phyloP scores from a whole-genome alignment of 2,113 vertebrate genomes.

The Forbesichthys papilliferus region DNA sequence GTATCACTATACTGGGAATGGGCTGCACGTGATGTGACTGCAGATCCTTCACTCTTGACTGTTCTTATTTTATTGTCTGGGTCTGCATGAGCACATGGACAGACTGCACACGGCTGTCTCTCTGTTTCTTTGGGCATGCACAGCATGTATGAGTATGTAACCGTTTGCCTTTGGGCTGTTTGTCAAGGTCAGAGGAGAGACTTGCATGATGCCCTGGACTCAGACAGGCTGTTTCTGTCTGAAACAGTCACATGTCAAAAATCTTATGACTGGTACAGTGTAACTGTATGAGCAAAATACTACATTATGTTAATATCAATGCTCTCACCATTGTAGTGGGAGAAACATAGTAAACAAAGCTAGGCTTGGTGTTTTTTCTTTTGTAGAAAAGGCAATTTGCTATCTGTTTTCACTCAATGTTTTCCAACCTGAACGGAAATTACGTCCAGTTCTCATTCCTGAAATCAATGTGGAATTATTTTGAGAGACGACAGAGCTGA shows the following conservation, averaged over 20 bases:
- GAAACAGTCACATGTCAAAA: background rate
- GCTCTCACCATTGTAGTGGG: too few relatives aligned
- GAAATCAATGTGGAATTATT: too few relatives aligned
- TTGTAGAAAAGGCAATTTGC: too few relatives aligned
- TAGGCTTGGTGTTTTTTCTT: too few relatives aligned
- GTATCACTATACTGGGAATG: background rate
- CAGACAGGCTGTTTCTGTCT: background rate
- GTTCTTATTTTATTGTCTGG: background rate
- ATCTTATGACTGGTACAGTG: background rate
- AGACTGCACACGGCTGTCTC: background rate
- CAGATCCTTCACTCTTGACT: background rate
- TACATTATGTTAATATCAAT: too few relatives aligned
- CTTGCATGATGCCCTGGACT: conserved; percentile 1
- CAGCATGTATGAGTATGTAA: background rate
- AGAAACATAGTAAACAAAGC: too few relatives aligned
- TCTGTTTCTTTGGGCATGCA: background rate
- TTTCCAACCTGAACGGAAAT: too few relatives aligned
- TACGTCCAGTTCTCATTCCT: too few relatives aligned
- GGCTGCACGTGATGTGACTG: background rate
- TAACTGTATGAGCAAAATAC: background rate
- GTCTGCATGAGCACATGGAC: background rate
- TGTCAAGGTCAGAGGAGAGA: background rate
- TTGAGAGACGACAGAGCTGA: too few relatives aligned
- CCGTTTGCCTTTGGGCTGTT: conserved; percentile 12
- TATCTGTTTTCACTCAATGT: too few relatives aligned